Evolutionary conservation across 2,113 vertebrate genomes (phyloP).

Genomic region (Sceloporus tristichus): DNA sequence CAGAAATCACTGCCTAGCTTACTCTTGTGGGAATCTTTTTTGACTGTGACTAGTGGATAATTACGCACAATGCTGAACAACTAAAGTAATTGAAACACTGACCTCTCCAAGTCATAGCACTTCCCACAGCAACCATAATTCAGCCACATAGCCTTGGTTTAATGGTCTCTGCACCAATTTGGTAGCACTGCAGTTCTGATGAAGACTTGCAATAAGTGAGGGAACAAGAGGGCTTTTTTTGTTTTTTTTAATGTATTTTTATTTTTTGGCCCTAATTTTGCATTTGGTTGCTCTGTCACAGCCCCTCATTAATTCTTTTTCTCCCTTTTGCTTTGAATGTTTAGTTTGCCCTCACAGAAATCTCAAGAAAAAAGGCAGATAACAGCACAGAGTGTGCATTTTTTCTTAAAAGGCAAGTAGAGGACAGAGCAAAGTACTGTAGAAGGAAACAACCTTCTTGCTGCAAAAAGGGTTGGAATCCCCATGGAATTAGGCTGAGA

Average conservation of each 20-base stretch:
- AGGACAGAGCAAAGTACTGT: not conserved
- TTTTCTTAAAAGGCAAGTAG: not conserved
- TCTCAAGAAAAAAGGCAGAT: conserved; percentile 12
- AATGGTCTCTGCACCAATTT: not conserved
- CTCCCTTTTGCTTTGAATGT: not conserved
- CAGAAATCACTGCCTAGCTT: not conserved
- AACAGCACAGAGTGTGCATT: conserved; percentile 6
- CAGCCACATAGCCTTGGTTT: not conserved
- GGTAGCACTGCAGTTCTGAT: fast-evolving
- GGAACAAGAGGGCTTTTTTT: not conserved
- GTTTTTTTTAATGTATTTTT: not conserved
- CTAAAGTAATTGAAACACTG: conserved; percentile 43
- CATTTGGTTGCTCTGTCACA: not conserved
- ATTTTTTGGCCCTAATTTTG: not conserved
- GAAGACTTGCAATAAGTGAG: not conserved
- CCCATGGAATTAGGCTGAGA: not conserved
- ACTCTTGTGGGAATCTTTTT: not conserved
- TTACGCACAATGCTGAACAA: not conserved
- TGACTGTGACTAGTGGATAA: not conserved
- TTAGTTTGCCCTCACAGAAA: not conserved
- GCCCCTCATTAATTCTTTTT: not conserved
- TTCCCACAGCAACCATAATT: conserved; percentile 35
- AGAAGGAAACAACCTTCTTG: not conserved
- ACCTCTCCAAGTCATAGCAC: conserved; percentile 57
- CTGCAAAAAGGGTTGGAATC: not conserved